These are phyloP conservation scores for Bombus sylvicola DNA, from an alignment of 1,140 invertebrate genomes.

Conservation along the genomic window DNA sequence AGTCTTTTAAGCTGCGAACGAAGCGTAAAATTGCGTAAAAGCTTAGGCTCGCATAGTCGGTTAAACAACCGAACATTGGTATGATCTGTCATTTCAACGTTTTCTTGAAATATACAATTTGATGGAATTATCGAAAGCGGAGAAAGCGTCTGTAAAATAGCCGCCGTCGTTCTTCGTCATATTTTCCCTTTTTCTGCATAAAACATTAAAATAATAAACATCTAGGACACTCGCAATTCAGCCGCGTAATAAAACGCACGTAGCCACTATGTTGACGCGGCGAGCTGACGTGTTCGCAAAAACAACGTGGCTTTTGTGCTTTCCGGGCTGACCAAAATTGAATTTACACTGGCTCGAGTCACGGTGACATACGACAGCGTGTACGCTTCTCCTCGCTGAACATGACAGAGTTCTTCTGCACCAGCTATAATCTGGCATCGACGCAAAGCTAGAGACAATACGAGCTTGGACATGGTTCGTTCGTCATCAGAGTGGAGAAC, in stretches of 20 bases:
- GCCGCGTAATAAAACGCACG: background rate
- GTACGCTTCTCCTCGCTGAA: conserved; percentile 34
- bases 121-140: background rate
- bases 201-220: background rate
- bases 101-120: background rate
- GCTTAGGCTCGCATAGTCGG: too few species aligned
- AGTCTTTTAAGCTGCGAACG: too few species aligned
- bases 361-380: background rate
- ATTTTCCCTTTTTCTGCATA: too few species aligned
- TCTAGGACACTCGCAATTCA: background rate
- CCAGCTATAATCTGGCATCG: conserved; percentile 59
- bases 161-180: too few species aligned
- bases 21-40: too few species aligned
- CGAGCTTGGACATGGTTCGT: conserved; percentile 28
- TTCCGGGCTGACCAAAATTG: conserved; percentile 54
- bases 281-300: background rate
- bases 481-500: conserved; percentile 9
- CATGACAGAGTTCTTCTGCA: conserved; percentile 54
- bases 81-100: too few species aligned
- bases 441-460: conserved; percentile 58
- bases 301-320: conserved; percentile 37
- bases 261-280: background rate
- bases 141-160: background rate
- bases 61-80: too few species aligned
- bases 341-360: conserved; percentile 48